Evolutionary conservation across 2,797 vertebrate species (phyloP).

Genomic region (Ceryle rudis): DNA sequence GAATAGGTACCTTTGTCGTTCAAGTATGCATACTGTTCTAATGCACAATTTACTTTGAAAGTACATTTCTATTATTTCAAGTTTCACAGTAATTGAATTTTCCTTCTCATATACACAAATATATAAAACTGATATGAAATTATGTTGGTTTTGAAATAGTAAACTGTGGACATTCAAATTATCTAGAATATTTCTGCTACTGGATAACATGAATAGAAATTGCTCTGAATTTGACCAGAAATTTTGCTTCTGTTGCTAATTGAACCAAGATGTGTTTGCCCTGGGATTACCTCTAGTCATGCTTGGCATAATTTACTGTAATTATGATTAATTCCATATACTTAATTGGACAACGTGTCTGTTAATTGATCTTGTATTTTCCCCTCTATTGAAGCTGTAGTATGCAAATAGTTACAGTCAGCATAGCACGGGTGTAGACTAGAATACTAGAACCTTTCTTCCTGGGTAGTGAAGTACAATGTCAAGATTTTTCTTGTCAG

Average conservation of each 20-base stretch:
- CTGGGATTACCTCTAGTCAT: slow-evolving; percentile 58
- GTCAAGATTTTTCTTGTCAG: background rate
- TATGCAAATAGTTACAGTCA: background rate
- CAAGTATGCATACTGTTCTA: background rate
- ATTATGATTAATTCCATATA: slow-evolving; percentile 48
- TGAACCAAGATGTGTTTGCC: slow-evolving; percentile 56
- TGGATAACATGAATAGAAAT: background rate
- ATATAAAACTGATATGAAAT: background rate
- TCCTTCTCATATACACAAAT: background rate
- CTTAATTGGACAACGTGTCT: background rate
- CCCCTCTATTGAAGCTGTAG: background rate
- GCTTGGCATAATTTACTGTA: slow-evolving; percentile 47
- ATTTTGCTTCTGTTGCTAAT: slow-evolving; percentile 33
- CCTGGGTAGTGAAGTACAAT: background rate
- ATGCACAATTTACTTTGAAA: background rate
- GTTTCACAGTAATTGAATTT: background rate
- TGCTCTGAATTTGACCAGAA: slow-evolving; percentile 30
- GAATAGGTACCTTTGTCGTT: background rate
- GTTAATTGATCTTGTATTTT: slow-evolving; percentile 15
- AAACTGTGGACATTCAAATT: background rate
- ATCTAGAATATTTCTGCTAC: slow-evolving; percentile 2
- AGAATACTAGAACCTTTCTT: background rate
- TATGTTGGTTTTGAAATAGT: background rate
- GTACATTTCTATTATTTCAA: background rate
- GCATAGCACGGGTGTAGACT: background rate